A percentile compares a stretch with the other conserved stretches of the same genome.
phyloP scores from a whole-genome alignment of 2,113 vertebrate species.

The Vidua macroura region DNA sequence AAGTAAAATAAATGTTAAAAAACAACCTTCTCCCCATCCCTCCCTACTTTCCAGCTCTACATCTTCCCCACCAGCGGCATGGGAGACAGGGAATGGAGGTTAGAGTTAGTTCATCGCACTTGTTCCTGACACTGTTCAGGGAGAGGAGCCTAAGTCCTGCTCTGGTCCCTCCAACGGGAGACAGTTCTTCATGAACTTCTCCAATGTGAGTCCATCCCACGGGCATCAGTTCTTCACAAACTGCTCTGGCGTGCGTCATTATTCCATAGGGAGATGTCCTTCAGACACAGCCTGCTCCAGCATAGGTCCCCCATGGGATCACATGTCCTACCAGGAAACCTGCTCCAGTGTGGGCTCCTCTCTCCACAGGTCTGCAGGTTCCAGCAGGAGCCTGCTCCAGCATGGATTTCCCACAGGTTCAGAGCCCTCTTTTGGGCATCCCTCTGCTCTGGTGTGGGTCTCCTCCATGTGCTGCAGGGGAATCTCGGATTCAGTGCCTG shows the following conservation, averaged over 20 bases:
- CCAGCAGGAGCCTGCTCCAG: neutral
- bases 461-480: accelerated
- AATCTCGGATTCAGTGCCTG: neutral
- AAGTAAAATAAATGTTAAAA: neutral
- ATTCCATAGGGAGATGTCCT: neutral
- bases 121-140: neutral
- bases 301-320: accelerated
- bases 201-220: accelerated
- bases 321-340: neutral
- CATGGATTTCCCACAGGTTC: neutral
- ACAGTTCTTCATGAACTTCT: neutral
- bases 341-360: neutral
- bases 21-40: neutral
- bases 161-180: accelerated
- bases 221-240: neutral
- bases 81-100: neutral
- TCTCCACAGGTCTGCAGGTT: neutral
- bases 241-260: accelerated
- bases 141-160: neutral
- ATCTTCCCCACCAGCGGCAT: neutral
- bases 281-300: neutral
- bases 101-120: neutral
- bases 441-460: neutral
- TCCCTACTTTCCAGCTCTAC: neutral
- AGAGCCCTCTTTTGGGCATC: neutral